Base-by-base conservation (phyloP, 2,888 invertebrate genomes). In the Thera obeliscata region DNA sequence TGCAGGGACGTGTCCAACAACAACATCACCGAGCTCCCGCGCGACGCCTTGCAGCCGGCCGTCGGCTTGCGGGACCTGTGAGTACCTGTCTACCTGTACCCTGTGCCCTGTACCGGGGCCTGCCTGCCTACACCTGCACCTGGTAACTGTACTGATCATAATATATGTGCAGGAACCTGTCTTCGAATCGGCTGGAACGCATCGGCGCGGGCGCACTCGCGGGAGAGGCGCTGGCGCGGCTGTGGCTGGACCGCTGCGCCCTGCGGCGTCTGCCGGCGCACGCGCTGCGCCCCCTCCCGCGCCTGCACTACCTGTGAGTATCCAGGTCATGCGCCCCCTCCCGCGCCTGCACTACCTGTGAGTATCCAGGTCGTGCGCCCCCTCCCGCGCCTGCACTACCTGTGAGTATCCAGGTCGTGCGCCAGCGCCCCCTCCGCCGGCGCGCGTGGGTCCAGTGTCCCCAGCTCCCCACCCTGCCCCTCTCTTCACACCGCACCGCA, bases 1-100 rank as follows among this genome's bases (percentile, higher is more conserved):
- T 95, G 65, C 96, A 97, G 97, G 84, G 97, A 97, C 90, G 94
- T 97, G 87, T 96, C 96, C 75, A 95, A 95, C 94, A 97, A 97
- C 94, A 97, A 97, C 90, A 95, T 97, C 84, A 96, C 96, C 75
- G 88, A 94, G 85, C 91, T 97, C 90, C 95, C 95, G 82, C 95
- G 95, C 77, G 95, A 95, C 86, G 96, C 96, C 78, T 95, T 97
- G 87, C 94, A 92, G 77, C 94, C 94, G 79, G 95, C 96, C 84
- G 89, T 94, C 80, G 94, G 94, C 82, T 94, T 97, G 77, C 96
- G 97, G 83, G 96, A 96, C 89, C 89, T 96, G 96, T 96, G 92
- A 96, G 96, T 96, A 88, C 43, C 43, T 43, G 43, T 7, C 9
- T 9, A 1, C 43, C 43, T 46, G 6, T 43, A 9, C 43, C 43